Percentiles rank a stretch among this genome's conserved stretches.
Conservation (phyloP, 1,140 invertebrate genomes). For the Drosophila triauraria region DNA sequence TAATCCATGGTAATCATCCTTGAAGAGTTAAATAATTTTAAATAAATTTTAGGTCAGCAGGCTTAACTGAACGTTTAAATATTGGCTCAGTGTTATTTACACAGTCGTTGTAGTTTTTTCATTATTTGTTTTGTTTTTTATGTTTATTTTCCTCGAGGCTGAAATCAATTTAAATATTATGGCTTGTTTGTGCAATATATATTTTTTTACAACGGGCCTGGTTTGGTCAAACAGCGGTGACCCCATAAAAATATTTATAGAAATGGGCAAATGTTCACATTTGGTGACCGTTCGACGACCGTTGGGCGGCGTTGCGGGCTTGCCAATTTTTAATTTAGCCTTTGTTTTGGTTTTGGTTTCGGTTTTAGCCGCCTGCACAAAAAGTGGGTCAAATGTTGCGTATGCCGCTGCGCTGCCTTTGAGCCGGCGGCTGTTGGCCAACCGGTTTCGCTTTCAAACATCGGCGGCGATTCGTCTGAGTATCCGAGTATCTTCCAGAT, state of each 20-base stretch:
- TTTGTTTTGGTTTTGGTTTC: slow-evolving; percentile 32
- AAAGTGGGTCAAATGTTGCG: slow-evolving; percentile 78
- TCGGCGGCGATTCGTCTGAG: slow-evolving; percentile 56
- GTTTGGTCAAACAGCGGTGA: slow-evolving; percentile 22
- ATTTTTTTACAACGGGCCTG: slow-evolving; percentile 14
- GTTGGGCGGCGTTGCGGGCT: slow-evolving; percentile 46
- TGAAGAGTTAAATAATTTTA: slow-evolving; percentile 30
- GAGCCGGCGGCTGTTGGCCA: slow-evolving; percentile 41
- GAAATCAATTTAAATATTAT: slow-evolving; percentile 28
- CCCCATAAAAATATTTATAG: slow-evolving; percentile 35
- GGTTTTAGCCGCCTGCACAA: slow-evolving; percentile 36
- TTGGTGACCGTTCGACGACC: slow-evolving; percentile 34
- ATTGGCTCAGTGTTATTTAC: slow-evolving; percentile 32
- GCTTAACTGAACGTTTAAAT: slow-evolving; percentile 41
- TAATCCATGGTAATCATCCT: slow-evolving; percentile 30
- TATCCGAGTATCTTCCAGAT: slow-evolving; percentile 50
- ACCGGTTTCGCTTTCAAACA: slow-evolving; percentile 63
- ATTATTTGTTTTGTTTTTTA: neutral
- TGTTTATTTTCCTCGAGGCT: slow-evolving; percentile 24
- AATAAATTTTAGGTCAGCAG: slow-evolving; percentile 36
- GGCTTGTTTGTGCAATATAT: slow-evolving; percentile 27
- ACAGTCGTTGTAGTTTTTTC: slow-evolving; percentile 12
- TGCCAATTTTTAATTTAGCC: slow-evolving; percentile 63
- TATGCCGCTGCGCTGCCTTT: slow-evolving; percentile 54
- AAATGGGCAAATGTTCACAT: slow-evolving; percentile 32